Evolutionary conservation across 2,888 invertebrate species (phyloP).

Genomic region (Allacma fusca): DNA sequence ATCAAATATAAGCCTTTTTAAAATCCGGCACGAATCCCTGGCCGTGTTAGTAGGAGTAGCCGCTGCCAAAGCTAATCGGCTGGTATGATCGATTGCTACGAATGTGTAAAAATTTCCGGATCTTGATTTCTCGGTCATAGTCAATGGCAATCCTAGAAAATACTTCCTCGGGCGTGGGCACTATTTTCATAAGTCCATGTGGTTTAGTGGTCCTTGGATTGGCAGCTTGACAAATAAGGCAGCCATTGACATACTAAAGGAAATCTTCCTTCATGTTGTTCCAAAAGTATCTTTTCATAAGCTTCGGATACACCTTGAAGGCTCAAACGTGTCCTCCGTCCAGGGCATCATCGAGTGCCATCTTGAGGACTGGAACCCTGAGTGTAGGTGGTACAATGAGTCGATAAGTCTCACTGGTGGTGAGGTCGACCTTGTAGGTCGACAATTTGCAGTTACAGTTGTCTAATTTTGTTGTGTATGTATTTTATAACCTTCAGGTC

Average conservation of each 20-base stretch:
- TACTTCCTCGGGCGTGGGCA: not conserved
- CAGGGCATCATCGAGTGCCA: not conserved
- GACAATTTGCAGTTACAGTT: slow-evolving; percentile 10
- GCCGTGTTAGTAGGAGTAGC: too few species aligned
- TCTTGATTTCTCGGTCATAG: not conserved
- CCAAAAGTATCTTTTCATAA: slow-evolving; percentile 29
- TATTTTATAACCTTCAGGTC: too few species aligned
- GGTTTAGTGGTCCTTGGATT: not conserved
- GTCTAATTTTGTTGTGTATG: too few species aligned
- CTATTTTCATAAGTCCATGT: not conserved
- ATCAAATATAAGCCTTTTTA: too few species aligned
- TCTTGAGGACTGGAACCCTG: not conserved
- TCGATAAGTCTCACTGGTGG: not conserved
- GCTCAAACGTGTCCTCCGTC: too few species aligned
- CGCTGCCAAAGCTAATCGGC: too few species aligned
- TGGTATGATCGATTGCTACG: too few species aligned
- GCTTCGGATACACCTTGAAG: not conserved
- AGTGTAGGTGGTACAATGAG: slow-evolving; percentile 19
- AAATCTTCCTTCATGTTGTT: slow-evolving; percentile 5
- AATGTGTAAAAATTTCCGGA: too few species aligned
- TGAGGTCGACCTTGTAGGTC: not conserved
- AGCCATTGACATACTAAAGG: not conserved
- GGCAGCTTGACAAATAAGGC: slow-evolving; percentile 18
- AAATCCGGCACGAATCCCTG: too few species aligned
- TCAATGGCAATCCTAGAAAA: slow-evolving; percentile 22